A percentile compares a stretch with the other conserved stretches of the same genome.
phyloP scores from a whole-genome alignment of 2,888 invertebrate species.

The Drosophila mimica region DNA sequence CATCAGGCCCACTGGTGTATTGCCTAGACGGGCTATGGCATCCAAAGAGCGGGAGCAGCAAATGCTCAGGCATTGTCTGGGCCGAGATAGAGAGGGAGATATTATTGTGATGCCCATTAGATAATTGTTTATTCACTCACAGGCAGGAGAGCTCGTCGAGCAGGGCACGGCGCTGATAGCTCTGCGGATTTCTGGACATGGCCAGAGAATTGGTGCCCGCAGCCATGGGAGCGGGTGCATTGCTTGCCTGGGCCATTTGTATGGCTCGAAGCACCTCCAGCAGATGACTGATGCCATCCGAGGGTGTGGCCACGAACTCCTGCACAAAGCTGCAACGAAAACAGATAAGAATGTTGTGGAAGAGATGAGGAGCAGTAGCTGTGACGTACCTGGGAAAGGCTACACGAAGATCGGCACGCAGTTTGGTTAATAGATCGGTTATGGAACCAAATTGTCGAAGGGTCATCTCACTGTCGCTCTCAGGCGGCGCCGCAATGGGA shows the following conservation, averaged over 20 bases:
- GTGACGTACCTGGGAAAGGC: conserved; percentile 92
- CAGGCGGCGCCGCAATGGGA: conserved; percentile 88
- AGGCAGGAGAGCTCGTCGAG: conserved; percentile 95
- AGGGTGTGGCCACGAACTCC: conserved; percentile 94
- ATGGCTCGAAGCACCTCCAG: conserved; percentile 94
- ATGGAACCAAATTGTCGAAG: conserved; percentile 94
- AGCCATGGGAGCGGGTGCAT: conserved; percentile 79
- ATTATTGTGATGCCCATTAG: not conserved
- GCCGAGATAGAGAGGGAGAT: accelerated
- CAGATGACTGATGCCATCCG: conserved; percentile 94
- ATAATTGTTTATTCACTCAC: conserved; percentile 83
- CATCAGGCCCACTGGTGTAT: conserved; percentile 92
- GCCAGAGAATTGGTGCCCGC: conserved; percentile 71
- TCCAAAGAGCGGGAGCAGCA: conserved; percentile 93
- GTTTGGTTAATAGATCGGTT: conserved; percentile 93
- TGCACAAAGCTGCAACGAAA: conserved; percentile 91
- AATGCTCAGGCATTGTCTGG: conserved; percentile 91
- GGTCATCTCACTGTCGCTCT: conserved; percentile 92
- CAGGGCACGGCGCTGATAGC: conserved; percentile 90
- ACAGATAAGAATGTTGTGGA: not conserved
- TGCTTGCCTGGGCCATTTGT: conserved; percentile 91
- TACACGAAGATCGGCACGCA: conserved; percentile 93
- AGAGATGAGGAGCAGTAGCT: not conserved
- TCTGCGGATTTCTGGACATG: conserved; percentile 87
- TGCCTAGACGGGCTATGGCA: conserved; percentile 90